Evolutionary conservation across 2,797 vertebrate species (phyloP).

Genomic region (Dryobates pubescens): DNA sequence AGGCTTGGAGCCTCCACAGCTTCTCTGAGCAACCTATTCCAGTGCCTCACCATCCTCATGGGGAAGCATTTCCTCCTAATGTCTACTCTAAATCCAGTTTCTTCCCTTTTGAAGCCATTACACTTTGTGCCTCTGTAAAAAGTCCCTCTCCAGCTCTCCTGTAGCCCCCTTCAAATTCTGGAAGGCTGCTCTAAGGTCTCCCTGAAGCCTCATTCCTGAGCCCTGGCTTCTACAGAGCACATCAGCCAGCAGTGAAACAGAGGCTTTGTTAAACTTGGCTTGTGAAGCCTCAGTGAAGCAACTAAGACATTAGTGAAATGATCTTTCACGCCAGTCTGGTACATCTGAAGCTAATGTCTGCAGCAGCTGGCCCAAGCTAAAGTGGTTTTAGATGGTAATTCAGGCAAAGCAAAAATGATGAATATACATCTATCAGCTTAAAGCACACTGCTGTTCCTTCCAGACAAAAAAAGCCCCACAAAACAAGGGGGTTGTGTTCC

Average conservation of each 20-base stretch:
- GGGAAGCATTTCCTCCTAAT: too few species aligned
- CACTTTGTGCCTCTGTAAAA: too few species aligned
- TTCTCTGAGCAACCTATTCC: too few species aligned
- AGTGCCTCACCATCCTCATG: too few species aligned
- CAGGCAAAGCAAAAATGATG: slow-evolving; percentile 41
- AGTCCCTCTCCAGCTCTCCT: too few species aligned
- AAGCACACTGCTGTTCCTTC: background rate
- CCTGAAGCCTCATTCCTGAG: background rate
- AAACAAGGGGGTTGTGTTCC: background rate
- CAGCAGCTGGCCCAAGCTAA: slow-evolving; percentile 50
- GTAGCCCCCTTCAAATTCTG: too few species aligned
- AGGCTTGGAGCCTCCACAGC: too few species aligned
- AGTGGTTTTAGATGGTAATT: slow-evolving; percentile 56
- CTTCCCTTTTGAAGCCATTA: too few species aligned
- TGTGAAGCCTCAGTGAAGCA: slow-evolving; percentile 45
- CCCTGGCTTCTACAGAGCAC: background rate
- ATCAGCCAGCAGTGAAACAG: slow-evolving; percentile 2
- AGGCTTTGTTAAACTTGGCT: slow-evolving; percentile 18
- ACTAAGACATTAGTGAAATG: slow-evolving; percentile 33
- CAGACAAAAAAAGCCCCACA: background rate
- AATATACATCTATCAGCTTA: background rate
- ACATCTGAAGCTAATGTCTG: slow-evolving; percentile 31
- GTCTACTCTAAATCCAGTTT: too few species aligned
- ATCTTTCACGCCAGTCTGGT: slow-evolving; percentile 33
- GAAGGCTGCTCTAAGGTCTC: too few species aligned